Evolutionary conservation across 2,797 vertebrate species (phyloP), one percentile per base, ranked within the genome.

Genomic region (Tragelaphus eurycerus): DNA sequence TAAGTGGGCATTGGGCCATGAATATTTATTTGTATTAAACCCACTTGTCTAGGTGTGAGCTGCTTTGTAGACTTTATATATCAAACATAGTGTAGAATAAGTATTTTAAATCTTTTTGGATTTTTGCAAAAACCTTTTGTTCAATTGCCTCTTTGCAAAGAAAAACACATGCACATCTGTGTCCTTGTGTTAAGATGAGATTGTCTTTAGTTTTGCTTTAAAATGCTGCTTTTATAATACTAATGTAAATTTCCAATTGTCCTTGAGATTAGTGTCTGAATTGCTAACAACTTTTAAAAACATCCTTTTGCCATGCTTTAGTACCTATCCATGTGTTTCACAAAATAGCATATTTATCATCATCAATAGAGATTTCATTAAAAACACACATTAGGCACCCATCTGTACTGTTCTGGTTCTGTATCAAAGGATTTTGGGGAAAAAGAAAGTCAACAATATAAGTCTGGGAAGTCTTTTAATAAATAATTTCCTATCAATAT

Each of bases 351-450:
- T 50, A 89, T 93, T 96, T 89, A 93, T 97, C 57, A 96, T 93
- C 43, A 94, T 95, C 95, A 83, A 81, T 90, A 34, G 78, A 93
- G 88, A 87, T 96, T 86, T 97, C 57, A 93, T 95, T 96, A 93
- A 90, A 92, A 83, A 71, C 21, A 83, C 10, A 83, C 9, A 88
- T 92, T 60, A 90, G 78, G 34, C 7, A 64, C 11, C 48, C 82
- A 89, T 91, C 86, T 93, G 57, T 29, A 64, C 46, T 55, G 3
- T 85, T 89, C 55, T 31, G 7, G 19, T 60, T 9, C 3, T 57
- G 11, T 31, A 82, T 21, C 43, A 79, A 88, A 95, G 14, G 46
- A 81, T 76, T 48, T 91, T 29, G 34, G 50, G 14, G 14, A 27
- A 90, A 90, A 91, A 57, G 11, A 19, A 92, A 85, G 2, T 10